Evolutionary conservation across 2,113 vertebrate species (phyloP).

Genomic region (Nerophis ophidion): DNA sequence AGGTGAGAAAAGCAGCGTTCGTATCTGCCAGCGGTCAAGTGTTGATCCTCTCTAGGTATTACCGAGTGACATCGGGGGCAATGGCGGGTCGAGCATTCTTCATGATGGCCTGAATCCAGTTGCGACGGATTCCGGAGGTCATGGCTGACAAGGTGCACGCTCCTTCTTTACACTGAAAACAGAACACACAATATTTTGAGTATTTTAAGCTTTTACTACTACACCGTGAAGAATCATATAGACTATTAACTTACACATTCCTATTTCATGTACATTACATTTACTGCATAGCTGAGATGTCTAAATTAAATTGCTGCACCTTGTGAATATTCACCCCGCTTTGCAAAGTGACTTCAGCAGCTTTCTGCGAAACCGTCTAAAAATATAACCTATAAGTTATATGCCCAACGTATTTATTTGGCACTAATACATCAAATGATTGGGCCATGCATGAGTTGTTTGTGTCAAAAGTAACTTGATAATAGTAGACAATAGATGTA

Average conservation of each 20-base stretch:
- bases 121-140: slow-evolving; percentile 94
- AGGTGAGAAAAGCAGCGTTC: slow-evolving; percentile 40
- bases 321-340: too few relatives aligned
- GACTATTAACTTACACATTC: neutral
- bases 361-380: neutral
- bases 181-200: slow-evolving; percentile 7
- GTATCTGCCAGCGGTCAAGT: slow-evolving; percentile 26
- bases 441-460: neutral
- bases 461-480: neutral
- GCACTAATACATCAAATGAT: neutral
- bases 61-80: slow-evolving; percentile 93
- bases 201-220: neutral
- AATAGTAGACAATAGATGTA: neutral
- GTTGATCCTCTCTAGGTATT: slow-evolving; percentile 48
- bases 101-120: slow-evolving; percentile 98
- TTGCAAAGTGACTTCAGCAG: neutral
- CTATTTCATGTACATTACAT: neutral
- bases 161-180: slow-evolving; percentile 83
- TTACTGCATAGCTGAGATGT: neutral
- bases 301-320: neutral
- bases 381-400: neutral
- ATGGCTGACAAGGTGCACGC: slow-evolving; percentile 91
- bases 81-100: slow-evolving; percentile 87
- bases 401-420: neutral
- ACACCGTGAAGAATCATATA: neutral